A percentile compares a stretch with the other conserved stretches of the same genome.
Conservation (phyloP, 2,113 vertebrate species). For the Caranx melampygus region DNA sequence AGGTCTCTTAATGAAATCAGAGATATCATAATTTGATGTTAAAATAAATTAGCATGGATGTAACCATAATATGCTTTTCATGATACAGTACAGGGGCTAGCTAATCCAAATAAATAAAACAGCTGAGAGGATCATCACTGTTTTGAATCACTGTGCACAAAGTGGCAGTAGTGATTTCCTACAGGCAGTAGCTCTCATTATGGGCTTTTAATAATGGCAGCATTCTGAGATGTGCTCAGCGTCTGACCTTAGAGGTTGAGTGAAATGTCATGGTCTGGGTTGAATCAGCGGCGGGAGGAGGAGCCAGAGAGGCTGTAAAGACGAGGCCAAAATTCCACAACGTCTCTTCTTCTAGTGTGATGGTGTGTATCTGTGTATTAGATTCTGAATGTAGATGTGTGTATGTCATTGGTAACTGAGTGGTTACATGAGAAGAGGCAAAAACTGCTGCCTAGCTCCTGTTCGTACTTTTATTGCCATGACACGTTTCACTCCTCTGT, state of each 20-base stretch:
- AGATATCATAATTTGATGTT: not conserved
- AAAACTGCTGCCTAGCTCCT: not conserved
- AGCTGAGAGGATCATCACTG: too few species aligned
- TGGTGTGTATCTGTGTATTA: slow-evolving; percentile 25
- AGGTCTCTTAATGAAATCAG: not conserved
- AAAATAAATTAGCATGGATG: not conserved
- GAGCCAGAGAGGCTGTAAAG: slow-evolving; percentile 45
- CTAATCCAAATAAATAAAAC: not conserved
- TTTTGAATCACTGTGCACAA: too few species aligned
- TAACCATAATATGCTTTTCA: not conserved
- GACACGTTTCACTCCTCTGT: slow-evolving; percentile 35
- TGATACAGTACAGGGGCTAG: not conserved
- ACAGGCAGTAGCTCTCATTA: slow-evolving; percentile 11
- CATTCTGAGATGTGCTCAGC: slow-evolving; percentile 42
- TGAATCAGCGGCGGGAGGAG: slow-evolving; percentile 53
- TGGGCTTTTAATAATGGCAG: slow-evolving; percentile 33
- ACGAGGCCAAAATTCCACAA: slow-evolving; percentile 56
- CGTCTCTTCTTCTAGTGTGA: slow-evolving; percentile 50
- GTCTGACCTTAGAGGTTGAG: slow-evolving; percentile 42
- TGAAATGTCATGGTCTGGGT: slow-evolving; percentile 59
- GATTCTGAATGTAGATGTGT: slow-evolving; percentile 21
- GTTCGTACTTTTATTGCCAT: slow-evolving; percentile 34
- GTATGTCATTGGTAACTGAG: slow-evolving; percentile 6
- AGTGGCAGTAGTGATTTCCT: slow-evolving; percentile 12
- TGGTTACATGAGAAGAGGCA: slow-evolving; percentile 7